Percentiles rank a stretch among this genome's conserved stretches.
Conservation (phyloP, 1,140 invertebrate species). For the Drosophila kohkoa region DNA sequence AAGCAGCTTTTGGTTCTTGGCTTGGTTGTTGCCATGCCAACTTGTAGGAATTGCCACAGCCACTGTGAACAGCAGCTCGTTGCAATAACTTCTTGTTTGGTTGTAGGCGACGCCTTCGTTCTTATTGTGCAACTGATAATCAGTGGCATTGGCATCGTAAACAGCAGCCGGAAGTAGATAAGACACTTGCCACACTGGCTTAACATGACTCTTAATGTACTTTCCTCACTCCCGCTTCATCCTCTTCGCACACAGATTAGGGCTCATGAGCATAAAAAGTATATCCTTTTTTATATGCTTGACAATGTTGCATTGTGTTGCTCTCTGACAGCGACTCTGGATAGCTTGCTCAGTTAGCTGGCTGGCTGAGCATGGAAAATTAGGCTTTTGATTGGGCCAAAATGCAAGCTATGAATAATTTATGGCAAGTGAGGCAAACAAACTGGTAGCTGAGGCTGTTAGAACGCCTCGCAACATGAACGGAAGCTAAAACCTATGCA, state of each 20-base stretch:
- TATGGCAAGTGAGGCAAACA: conserved; percentile 54
- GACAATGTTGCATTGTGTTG: conserved; percentile 63
- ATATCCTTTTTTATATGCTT: conserved; percentile 43
- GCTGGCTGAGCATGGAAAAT: conserved; percentile 68
- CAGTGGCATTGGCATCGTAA: conserved; percentile 78
- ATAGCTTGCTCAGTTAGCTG: conserved; percentile 43
- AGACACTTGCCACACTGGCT: conserved; percentile 76
- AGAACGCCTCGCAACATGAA: conserved; percentile 48
- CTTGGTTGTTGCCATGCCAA: conserved; percentile 63
- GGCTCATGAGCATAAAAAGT: conserved; percentile 64
- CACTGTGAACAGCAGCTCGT: conserved; percentile 47
- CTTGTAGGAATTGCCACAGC: conserved; percentile 46
- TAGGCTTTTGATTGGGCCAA: conserved; percentile 68
- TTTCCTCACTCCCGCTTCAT: conserved; percentile 6
- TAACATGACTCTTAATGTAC: conserved; percentile 71
- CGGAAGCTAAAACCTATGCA: conserved; percentile 59
- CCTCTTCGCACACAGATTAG: conserved; percentile 44
- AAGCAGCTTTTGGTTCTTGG: conserved; percentile 6
- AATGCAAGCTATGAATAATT: conserved; percentile 77
- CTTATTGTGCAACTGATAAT: conserved; percentile 74
- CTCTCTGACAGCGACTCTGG: background rate
- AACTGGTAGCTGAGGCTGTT: background rate
- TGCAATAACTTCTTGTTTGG: conserved; percentile 79
- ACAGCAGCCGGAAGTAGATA: conserved; percentile 78
- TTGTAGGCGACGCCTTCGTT: conserved; percentile 36